These are phyloP conservation scores for Cyanistes caeruleus DNA, from an alignment of 2,113 vertebrate genomes.

Conservation along the genomic window DNA sequence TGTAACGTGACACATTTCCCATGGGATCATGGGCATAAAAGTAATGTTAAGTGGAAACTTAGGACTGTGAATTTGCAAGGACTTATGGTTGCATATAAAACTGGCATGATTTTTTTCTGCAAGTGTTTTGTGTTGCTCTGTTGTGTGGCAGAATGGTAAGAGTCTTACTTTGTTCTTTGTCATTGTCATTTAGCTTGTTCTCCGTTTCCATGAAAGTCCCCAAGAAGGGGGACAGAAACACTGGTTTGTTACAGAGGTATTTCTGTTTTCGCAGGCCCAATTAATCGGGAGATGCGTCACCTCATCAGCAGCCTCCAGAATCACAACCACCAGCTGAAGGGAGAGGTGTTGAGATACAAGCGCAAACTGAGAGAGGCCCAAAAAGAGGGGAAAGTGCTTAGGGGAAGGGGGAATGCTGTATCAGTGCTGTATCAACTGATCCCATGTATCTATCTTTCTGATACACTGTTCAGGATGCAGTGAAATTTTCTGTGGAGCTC, in stretches of 20 bases:
- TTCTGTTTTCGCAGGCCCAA: slow-evolving; percentile 82
- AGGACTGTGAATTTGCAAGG: background rate
- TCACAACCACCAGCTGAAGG: slow-evolving; percentile 97
- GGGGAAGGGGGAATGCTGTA: background rate
- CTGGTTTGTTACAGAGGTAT: background rate
- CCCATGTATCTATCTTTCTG: background rate
- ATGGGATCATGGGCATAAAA: background rate
- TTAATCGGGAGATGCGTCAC: slow-evolving; percentile 97
- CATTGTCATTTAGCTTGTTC: background rate
- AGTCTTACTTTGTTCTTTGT: background rate
- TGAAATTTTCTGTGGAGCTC: background rate
- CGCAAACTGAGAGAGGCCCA: slow-evolving; percentile 90
- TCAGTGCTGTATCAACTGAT: background rate
- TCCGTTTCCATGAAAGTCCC: background rate
- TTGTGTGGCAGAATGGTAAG: background rate
- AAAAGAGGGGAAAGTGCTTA: background rate
- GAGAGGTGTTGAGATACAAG: slow-evolving; percentile 93
- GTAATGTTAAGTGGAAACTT: background rate
- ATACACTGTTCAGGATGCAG: rapidly evolving
- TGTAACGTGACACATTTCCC: rapidly evolving
- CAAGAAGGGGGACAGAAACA: background rate
- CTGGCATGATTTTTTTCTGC: background rate
- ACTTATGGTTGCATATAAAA: background rate
- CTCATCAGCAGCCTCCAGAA: slow-evolving; percentile 97
- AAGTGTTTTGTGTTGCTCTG: background rate